Percentiles rank a stretch among this genome's conserved stretches.
Conservation (phyloP, 2,797 vertebrate species). For the Rhinogobio ventralis region DNA sequence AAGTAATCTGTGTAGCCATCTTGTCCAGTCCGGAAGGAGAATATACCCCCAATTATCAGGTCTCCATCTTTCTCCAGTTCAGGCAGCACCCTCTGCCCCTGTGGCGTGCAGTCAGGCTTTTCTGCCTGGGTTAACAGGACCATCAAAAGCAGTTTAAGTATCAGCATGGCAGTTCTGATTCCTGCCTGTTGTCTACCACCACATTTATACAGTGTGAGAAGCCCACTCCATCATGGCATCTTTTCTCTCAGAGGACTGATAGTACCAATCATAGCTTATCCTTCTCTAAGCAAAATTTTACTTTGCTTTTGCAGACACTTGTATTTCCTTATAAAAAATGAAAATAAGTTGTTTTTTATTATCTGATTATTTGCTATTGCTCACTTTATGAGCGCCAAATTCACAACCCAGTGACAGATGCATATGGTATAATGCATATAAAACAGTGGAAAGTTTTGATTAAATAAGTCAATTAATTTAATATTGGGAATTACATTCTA, state of each 20-base stretch:
- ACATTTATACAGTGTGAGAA: constrained; percentile 34
- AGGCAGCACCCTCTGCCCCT: constrained; percentile 62
- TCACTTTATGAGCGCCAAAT: neutral
- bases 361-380: neutral
- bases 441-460: too few species aligned
- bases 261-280: neutral
- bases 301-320: neutral
- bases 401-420: neutral
- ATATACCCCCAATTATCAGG: constrained; percentile 80
- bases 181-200: neutral
- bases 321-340: neutral
- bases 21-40: constrained; percentile 78
- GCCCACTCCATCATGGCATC: neutral
- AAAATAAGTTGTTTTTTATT: neutral
- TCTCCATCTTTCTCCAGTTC: constrained; percentile 76
- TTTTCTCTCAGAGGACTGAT: neutral
- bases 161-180: constrained; percentile 63
- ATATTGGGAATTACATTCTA: too few species aligned
- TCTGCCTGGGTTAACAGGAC: constrained; percentile 60
- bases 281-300: neutral
- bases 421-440: too few species aligned
- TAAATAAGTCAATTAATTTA: too few species aligned
- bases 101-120: constrained; percentile 66
- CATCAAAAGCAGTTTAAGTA: constrained; percentile 64
- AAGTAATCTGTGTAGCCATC: constrained; percentile 71